These are phyloP conservation scores for mouse (Mus musculus) DNA, from an alignment of 2,113 vertebrate genomes.

Conservation along the genomic window GRCm39 chr11:7898501-7899000, in stretches of 20 bases:
- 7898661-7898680: background rate
- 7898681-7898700: background rate
- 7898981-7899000: background rate
- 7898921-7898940: background rate
- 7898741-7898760: background rate
- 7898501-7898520: background rate
- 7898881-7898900: background rate
- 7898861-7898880: background rate
- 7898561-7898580: no score
- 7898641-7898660: background rate
- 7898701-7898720: constrained; percentile 2
- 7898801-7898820: background rate
- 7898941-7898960: background rate
- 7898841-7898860: background rate
- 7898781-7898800: background rate
- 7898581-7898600: background rate
- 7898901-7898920: background rate
- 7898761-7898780: background rate
- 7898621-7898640: background rate
- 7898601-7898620: background rate
- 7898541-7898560: no score
- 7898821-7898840: background rate
- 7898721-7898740: background rate
- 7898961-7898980: background rate
- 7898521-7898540: background rate